Evolutionary conservation across 1,140 invertebrate species (phyloP), one percentile per base, ranked within the genome.

Genomic region (Lordiphosa mommai): DNA sequence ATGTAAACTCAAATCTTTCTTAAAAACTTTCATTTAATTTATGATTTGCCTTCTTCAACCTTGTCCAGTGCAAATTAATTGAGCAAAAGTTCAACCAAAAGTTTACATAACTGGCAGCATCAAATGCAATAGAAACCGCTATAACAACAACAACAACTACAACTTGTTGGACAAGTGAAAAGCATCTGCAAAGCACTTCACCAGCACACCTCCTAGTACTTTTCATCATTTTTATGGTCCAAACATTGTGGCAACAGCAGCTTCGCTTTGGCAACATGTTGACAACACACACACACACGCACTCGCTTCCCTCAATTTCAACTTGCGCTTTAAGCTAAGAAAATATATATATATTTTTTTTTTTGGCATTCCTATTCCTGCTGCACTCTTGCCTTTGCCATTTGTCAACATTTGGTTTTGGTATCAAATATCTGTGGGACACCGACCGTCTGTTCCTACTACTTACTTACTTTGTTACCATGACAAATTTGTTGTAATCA

Each of bases 371-470:
- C n/a, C 12, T 30, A 30, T 13, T 32, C 7, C 12, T 9, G 9
- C 9, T 32, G 23, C 10, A n/a, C 10, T 17, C 13, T 37, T 55
- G 61, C 30, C 36, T 73, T 37, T 67, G 60, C 67, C 64, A 79
- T 79, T 79, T 73, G 69, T 80, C 76, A 80, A 74, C 70, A 80
- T 73, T 79, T 69, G 64, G 60, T 30, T 46, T 43, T 70, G 20
- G 29, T 80, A 79, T 79, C 69, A 79, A 80, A 73, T 79, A 50
- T 70, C 74, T 51, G 69, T 60, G 66, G 50, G 56, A 49, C 38
- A 70, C 61, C 55, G 33, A 57, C 38, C 30, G 29, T 33, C 44
- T 47, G 44, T n/a, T 43, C 1, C n/a, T 27, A 14, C 23, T 27
- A 27, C 23, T 6, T 6, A 27, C 23, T 27, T 27, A 27, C 23